phyloP scores from a whole-genome alignment of 2,113 vertebrate genomes.

The Epinephelus moara region DNA sequence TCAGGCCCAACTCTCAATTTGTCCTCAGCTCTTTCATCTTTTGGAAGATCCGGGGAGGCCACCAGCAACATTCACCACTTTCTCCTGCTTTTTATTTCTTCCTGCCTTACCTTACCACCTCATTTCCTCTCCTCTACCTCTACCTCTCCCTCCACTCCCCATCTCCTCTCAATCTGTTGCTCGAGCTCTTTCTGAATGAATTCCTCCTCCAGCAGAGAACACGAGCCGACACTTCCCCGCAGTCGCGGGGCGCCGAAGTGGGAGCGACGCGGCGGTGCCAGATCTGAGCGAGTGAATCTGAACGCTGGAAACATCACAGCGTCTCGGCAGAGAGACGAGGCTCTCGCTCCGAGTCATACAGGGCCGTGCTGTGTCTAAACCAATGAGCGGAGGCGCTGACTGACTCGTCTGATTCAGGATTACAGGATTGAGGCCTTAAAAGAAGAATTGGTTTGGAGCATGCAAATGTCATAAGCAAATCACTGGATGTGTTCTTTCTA shows the following conservation, averaged over 20 bases:
- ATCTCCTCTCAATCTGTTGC: constrained; percentile 41
- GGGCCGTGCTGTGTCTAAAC: constrained; percentile 34
- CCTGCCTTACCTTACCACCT: background rate
- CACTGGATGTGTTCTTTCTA: constrained; percentile 16
- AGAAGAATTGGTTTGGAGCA: constrained; percentile 24
- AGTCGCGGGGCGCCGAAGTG: background rate
- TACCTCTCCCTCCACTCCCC: background rate
- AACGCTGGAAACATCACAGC: constrained; percentile 57
- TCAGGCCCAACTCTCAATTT: background rate
- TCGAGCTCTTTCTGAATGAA: constrained; percentile 63
- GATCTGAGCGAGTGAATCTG: constrained; percentile 35
- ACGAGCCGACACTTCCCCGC: constrained; percentile 29
- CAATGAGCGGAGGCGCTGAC: constrained; percentile 30
- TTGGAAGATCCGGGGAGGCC: no score
- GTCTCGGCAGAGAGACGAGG: constrained; percentile 40
- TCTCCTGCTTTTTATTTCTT: background rate
- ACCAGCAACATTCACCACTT: background rate
- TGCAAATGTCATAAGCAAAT: constrained; percentile 18
- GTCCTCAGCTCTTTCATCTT: no score
- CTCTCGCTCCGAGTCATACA: constrained; percentile 48
- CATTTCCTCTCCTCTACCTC: background rate
- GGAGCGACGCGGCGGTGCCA: constrained; percentile 6
- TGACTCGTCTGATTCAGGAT: constrained; percentile 59
- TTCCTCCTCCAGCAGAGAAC: constrained; percentile 44
- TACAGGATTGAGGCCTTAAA: constrained; percentile 32